Evolutionary conservation across 2,888 invertebrate genomes (phyloP), one percentile per base, ranked within the genome.

Genomic region (Tipula unca): DNA sequence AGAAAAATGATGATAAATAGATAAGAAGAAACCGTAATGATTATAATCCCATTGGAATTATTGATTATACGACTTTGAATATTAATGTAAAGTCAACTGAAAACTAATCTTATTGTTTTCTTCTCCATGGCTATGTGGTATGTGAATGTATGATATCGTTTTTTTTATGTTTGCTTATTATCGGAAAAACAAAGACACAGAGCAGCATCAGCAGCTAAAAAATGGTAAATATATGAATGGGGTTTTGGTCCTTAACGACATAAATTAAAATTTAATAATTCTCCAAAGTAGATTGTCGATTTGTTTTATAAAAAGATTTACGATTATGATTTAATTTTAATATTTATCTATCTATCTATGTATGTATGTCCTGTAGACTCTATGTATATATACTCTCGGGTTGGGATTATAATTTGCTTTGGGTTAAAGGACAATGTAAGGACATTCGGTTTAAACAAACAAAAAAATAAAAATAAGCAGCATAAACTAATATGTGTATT

Each of bases 21-120:
- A 69, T 69, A 69, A 69, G 25, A 69, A 69, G 69, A 69, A 69
- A 25, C 69, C 69, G 69, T 69, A 69, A 69, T 69, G 69, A 69
- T 69, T 69, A 69, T 69, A 69, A 69, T 69, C 69, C 69, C 69
- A 69, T 69, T 69, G 69, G 69, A 69, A 69, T 69, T 69, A 69
- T 69, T 69, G 69, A 69, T 69, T 69, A 69, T 69, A 69, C 69
- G 69, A 69, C 69, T 69, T 69, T 69, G 69, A 69, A 69, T 69
- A 69, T 69, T 69, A 69, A 69, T 69, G 69, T 20, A 69, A 69
- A 69, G 69, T 69, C 69, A 69, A 69, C 69, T 69, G 69, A 69
- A 69, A 69, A 69, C 69, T 69, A 69, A 69, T 69, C 69, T 69
- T 69, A 25, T 69, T 69, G 69, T 69, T 69, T 69, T 69, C 69